A percentile compares a stretch with the other conserved stretches of the same genome.
Evolutionary conservation across 1,140 invertebrate genomes (phyloP).

Genomic region (Bombyx mandarina): DNA sequence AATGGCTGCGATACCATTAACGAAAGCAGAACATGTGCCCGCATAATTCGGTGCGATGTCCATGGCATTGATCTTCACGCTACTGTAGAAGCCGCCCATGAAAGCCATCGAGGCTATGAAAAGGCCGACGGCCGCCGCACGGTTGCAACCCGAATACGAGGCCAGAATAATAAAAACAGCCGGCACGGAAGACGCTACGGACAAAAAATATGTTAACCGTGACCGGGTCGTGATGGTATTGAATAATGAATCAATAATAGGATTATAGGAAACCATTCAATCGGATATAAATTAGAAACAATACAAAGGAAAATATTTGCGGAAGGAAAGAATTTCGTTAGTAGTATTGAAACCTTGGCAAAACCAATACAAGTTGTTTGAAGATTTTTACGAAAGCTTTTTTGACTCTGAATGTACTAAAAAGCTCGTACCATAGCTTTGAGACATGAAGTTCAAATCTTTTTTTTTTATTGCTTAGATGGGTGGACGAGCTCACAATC

Average conservation of each 20-base stretch:
- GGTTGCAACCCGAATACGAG: slow-evolving; percentile 84
- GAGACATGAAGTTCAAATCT: no score
- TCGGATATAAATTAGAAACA: no score
- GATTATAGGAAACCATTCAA: no score
- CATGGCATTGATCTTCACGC: slow-evolving; percentile 85
- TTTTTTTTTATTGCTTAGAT: no score
- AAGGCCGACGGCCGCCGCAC: slow-evolving; percentile 72
- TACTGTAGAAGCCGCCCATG: slow-evolving; percentile 83
- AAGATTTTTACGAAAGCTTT: no score
- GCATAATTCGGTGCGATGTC: slow-evolving; percentile 89
- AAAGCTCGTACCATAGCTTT: no score
- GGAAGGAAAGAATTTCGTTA: no score
- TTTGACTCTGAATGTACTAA: no score
- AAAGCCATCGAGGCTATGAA: slow-evolving; percentile 82
- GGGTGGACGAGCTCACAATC: no score
- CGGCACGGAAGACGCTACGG: slow-evolving; percentile 78
- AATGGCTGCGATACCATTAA: slow-evolving; percentile 86
- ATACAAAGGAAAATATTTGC: no score
- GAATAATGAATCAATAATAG: slow-evolving; percentile 1
- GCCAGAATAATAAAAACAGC: slow-evolving; percentile 85
- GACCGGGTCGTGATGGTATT: slow-evolving; percentile 9
- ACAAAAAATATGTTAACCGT: slow-evolving; percentile 22
- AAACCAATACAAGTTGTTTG: no score
- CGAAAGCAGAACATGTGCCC: slow-evolving; percentile 87
- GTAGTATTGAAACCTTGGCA: no score